phyloP scores from a whole-genome alignment of 2,797 vertebrate genomes.

The Chrysocyon brachyurus region DNA sequence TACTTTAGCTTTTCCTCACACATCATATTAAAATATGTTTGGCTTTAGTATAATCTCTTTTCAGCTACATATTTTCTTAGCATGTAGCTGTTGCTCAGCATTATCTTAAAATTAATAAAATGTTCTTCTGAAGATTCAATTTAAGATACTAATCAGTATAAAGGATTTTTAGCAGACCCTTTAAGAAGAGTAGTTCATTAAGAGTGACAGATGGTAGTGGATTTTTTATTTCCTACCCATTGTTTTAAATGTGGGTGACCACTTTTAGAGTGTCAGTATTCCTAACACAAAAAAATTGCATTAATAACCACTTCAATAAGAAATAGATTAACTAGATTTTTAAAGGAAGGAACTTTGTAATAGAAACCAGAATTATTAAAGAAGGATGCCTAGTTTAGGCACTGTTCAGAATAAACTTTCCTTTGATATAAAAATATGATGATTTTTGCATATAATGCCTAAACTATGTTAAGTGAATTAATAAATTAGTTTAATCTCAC shows the following conservation, averaged over 20 bases:
- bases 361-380: background rate
- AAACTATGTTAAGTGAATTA: background rate
- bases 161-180: background rate
- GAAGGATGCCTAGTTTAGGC: background rate
- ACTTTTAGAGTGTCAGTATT: constrained; percentile 8
- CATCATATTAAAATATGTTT: background rate
- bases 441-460: background rate
- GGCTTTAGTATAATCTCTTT: background rate
- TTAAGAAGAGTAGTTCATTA: background rate
- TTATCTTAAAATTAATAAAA: constrained; percentile 34
- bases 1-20: background rate
- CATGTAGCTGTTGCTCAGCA: background rate
- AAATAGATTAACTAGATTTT: background rate
- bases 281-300: background rate
- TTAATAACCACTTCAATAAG: background rate
- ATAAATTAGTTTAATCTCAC: background rate
- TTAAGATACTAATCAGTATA: background rate
- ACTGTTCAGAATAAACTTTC: background rate
- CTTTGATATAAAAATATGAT: background rate
- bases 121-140: background rate
- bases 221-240: background rate
- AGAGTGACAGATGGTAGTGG: background rate
- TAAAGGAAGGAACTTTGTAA: background rate
- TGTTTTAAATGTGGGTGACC: background rate
- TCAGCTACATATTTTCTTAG: background rate